Evolutionary conservation across 92 coral and sea anemone species (phyloP), one percentile per base, ranked within the genome.

Genomic region (Palythoa caribaeorum): DNA sequence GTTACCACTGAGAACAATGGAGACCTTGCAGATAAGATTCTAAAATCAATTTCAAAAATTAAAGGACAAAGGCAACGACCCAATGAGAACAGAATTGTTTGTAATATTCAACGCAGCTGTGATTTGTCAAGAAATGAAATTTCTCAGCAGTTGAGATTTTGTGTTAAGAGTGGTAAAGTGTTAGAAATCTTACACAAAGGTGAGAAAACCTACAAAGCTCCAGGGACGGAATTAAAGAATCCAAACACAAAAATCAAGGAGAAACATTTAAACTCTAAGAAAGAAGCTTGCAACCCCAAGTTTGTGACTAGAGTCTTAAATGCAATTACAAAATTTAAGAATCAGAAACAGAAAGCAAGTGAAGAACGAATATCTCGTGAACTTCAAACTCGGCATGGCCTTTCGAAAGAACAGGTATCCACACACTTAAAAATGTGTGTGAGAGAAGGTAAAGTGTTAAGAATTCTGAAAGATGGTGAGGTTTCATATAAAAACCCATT

Each of bases 311-410:
- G 79, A 77, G 86, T 90, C 87, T 62, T 90, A 76, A 85, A 80
- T 2, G 93, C 93, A 76, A 90, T 90, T 78, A 84, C 78, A 13
- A 90, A 90, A 44, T 79, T 90, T 44, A 87, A 80, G 59, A 79
- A 79, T 44, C 93, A 90, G 48, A 90, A 90, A 80, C 90, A 86
- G 59, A 88, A 85, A 53, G 90, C 93, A 9, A 86, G 87, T 62
- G 93, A 90, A 66, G 90, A 90, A n/a, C 73, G 93, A 19, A 86
- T 90, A 19, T 85, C 71, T 9, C 90, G 83, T 50, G 86, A 85
- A 54, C 83, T 90, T 21, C 72, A 86, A 53, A 53, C 79, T 62
- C 84, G 68, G 8, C 79, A 90, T 65, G 90, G 93, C 38, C 79
- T 90, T 57, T 66, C 88, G 40, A 59, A 84, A 28, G 88, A 72